Evolutionary conservation across 2,888 invertebrate genomes (phyloP), one percentile per base, ranked within the genome.

Genomic region (Pollenia angustigena): DNA sequence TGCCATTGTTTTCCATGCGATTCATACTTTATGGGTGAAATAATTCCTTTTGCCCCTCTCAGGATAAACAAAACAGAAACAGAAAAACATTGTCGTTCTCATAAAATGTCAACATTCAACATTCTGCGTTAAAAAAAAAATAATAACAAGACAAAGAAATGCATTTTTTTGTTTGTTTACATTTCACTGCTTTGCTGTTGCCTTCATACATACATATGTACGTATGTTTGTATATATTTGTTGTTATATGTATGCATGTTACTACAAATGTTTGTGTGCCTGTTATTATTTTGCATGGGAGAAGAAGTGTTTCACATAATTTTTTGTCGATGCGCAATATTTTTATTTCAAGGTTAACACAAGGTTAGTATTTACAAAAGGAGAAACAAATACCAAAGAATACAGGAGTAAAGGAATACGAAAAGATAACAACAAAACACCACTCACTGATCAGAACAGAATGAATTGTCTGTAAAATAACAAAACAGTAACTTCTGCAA

Each of bases 271-370:
- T 72, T 58, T 44, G 16, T 40, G 32, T n/a, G 14, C 7, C 1
- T 60, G 16, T 50, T 40, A 12, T 14, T 44, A 18, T 56, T 23
- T 23, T 23, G 54, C 40, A 50, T 48, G 71, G 32, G 16, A 58
- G 68, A 23, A 23, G 23, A 23, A 23, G 23, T 56, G 12, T 44
- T 50, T 60, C 11, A 46, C 58, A 50, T 76, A 50, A 56, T 42
- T 14, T 14, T 69, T 74, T 75, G 23, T 32, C 66, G 78, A 50
- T 84, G 81, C 81, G 84, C 84, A 87, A 78, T 78, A 54, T 44
- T 60, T 71, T 48, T 58, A 18, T 84, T 87, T 87, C 87, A 87
- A 87, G 87, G 87, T 76, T 66, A 87, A 50, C 8, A 18, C 84
- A 87, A 87, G 87, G 80, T 81, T 84, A 71, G 32, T 40, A 44